phyloP scores from a whole-genome alignment of 2,113 vertebrate genomes.

The Lota lota region DNA sequence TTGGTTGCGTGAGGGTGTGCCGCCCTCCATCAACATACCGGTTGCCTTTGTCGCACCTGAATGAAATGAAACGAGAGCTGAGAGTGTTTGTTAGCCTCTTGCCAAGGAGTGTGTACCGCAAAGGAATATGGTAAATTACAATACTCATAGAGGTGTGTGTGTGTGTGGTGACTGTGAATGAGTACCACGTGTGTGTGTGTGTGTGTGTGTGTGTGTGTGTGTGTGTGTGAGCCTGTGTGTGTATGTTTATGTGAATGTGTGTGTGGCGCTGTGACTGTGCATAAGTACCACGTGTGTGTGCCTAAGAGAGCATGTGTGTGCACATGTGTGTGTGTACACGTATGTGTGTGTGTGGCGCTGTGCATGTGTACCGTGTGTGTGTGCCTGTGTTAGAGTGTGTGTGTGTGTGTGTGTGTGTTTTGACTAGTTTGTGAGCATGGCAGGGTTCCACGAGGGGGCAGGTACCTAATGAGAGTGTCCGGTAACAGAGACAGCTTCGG shows the following conservation, averaged over 20 bases:
- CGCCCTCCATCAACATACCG: conserved; percentile 8
- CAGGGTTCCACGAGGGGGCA: conserved; percentile 2
- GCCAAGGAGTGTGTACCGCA: conserved; percentile 3
- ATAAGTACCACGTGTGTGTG: no score
- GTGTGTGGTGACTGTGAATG: no score
- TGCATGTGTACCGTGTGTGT: background rate
- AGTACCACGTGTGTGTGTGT: no score
- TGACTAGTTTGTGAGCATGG: conserved; percentile 6
- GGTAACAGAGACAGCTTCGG: conserved; percentile 19
- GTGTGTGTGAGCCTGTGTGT: no score
- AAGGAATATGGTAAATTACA: background rate
- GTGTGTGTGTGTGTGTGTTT: background rate
- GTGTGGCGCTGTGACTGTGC: no score
- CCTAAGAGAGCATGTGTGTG: no score
- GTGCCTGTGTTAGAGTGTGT: conserved; percentile 18
- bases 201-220: no score
- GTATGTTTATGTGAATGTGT: no score
- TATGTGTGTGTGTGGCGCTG: no score
- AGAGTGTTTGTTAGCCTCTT: background rate
- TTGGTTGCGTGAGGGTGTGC: background rate
- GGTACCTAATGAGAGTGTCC: conserved; percentile 15
- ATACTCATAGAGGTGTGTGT: background rate
- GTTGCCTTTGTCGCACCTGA: conserved; percentile 12
- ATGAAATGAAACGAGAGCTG: conserved; percentile 3
- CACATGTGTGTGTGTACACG: no score